Percentiles rank a stretch among this genome's conserved stretches.
Evolutionary conservation across 2,113 vertebrate genomes (phyloP).

Genomic region (Tringa solitaria): DNA sequence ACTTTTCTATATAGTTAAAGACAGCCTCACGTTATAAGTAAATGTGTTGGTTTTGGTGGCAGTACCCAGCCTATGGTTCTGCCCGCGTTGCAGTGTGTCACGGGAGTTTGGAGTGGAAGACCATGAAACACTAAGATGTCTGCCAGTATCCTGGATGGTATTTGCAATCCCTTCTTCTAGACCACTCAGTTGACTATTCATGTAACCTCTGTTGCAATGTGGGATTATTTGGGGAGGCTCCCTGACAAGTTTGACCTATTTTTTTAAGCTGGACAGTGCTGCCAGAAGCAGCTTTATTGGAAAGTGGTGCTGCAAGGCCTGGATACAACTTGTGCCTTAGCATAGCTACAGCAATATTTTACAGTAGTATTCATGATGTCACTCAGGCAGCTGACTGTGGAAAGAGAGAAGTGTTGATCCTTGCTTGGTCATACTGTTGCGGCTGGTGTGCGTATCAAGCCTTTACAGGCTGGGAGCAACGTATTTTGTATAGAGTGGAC

Average conservation of each 20-base stretch:
- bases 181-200: accelerated
- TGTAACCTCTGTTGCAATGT: not conserved
- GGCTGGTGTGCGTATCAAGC: not conserved
- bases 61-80: not conserved
- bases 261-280: not conserved
- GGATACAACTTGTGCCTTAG: not conserved
- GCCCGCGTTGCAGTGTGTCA: not conserved
- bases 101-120: not conserved
- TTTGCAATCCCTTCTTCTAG: not conserved
- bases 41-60: not conserved
- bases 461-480: not conserved
- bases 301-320: not conserved
- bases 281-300: not conserved
- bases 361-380: not conserved
- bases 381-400: not conserved
- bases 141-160: not conserved
- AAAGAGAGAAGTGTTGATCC: not conserved
- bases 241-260: not conserved
- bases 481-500: not conserved
- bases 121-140: not conserved
- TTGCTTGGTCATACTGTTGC: not conserved
- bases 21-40: not conserved
- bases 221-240: not conserved
- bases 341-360: not conserved
- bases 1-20: not conserved